These are phyloP conservation scores for Cyanoramphus novaezelandiae DNA, from an alignment of 2,113 vertebrate genomes.

Conservation along the genomic window DNA sequence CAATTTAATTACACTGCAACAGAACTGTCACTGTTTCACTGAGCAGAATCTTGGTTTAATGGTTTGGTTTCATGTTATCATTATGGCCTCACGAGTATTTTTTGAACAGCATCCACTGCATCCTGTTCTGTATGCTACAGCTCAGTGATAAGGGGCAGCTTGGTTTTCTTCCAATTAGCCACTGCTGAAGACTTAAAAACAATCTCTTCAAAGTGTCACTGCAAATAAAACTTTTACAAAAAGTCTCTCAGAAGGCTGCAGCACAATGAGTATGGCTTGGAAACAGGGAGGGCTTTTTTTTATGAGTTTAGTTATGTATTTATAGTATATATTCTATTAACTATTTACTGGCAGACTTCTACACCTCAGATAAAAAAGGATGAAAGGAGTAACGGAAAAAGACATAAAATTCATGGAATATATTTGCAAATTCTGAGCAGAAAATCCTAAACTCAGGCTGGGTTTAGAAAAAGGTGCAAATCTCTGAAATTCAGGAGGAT, in stretches of 20 bases:
- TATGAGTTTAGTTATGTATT: neutral
- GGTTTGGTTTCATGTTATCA: neutral
- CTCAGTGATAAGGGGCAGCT: neutral
- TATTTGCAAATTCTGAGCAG: neutral
- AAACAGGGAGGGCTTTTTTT: neutral
- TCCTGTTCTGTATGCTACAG: neutral
- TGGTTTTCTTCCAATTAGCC: neutral
- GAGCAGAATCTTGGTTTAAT: neutral
- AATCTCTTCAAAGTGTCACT: neutral
- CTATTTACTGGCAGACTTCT: neutral
- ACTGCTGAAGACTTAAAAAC: neutral
- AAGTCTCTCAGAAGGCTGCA: neutral
- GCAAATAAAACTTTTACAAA: neutral
- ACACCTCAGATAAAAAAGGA: neutral
- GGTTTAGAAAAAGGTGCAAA: neutral
- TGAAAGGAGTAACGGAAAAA: constrained; percentile 8
- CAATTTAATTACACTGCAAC: neutral
- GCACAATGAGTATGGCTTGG: neutral
- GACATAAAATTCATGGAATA: neutral
- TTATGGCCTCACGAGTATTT: neutral
- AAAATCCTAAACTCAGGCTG: neutral
- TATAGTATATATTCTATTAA: neutral
- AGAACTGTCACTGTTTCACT: neutral
- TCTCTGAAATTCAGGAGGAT: neutral
- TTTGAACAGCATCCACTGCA: neutral